These are phyloP conservation scores for Callyntrura guangdongensis DNA, from an alignment of 2,888 invertebrate genomes.

Conservation along the genomic window DNA sequence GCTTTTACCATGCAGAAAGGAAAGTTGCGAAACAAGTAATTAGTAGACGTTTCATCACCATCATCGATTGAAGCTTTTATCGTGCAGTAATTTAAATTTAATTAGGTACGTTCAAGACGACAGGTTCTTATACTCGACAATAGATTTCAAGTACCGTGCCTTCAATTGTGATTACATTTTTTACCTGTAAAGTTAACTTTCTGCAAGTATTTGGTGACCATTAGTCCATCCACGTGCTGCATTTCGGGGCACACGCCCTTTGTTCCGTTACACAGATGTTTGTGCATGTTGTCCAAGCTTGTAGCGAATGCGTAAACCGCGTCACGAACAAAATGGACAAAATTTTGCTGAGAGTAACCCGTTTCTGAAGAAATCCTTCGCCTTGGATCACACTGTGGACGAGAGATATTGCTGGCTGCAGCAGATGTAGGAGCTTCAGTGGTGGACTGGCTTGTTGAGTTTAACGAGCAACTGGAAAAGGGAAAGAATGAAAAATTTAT, in stretches of 20 bases:
- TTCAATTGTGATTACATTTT: neutral
- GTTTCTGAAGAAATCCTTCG: conserved; percentile 34
- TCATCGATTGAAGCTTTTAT: no score
- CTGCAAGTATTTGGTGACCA: conserved; percentile 86
- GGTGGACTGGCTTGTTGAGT: neutral
- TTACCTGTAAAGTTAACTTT: conserved; percentile 87
- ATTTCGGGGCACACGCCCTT: conserved; percentile 86
- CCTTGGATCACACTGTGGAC: conserved; percentile 7
- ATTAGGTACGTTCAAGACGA: no score
- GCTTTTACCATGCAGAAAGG: no score
- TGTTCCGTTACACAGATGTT: conserved; percentile 85
- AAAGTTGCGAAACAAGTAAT: no score
- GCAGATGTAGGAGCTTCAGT: no score
- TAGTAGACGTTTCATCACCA: no score
- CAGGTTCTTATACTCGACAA: no score
- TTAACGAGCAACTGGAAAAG: conserved; percentile 49
- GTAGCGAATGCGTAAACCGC: conserved; percentile 88
- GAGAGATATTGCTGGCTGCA: neutral
- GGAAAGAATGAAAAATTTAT: neutral
- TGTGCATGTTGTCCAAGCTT: conserved; percentile 87
- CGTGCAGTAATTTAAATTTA: no score
- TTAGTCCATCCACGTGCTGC: conserved; percentile 86
- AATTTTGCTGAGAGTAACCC: conserved; percentile 86
- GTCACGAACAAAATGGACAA: conserved; percentile 88
- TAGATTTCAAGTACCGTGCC: no score